Base-by-base conservation (phyloP, 1,140 invertebrate genomes). In the Oncopodura yosiiana region DNA sequence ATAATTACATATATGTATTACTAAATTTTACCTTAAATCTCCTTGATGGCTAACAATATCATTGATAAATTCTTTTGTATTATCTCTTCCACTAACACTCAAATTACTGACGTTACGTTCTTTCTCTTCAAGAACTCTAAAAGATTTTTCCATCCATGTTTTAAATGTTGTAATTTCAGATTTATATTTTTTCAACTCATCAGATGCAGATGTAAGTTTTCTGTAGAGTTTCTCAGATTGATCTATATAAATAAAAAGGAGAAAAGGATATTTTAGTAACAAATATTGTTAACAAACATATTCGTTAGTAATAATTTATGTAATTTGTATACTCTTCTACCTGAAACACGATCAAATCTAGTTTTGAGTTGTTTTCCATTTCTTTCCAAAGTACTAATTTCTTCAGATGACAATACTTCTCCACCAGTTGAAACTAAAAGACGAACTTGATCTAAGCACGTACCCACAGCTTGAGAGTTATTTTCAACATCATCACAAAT, bases 1-100 rank as follows among this genome's bases (percentile, higher is more conserved):
- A 9, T 9, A 34, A 9, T 34, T 34, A 34, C n/a, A 34, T 34
- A 34, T 34, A 8, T 34, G 8, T 9, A 8, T 8, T n/a, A n/a
- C n/a, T n/a, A n/a, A n/a, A n/a, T n/a, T n/a, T n/a, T n/a, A n/a
- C n/a, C n/a, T n/a, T 2, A 94, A 72, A 72, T 96, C 92, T 1
- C 89, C 92, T 70, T 94, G 89, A 67, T 94, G 91, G 2, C 88
- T 84, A 63, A 94, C 91, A 0, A 95, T 87, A 70, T 96, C 91
- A 50, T 82, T 86, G n/a, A 90, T 82, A 70, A 96, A 91, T 58
- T 89, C 86, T 30, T 85, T 78, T 2, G 84, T 83, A 11, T 79
- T 78, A 53, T 90, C 84, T 48, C 91, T 68, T 19, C 56, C 53
- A 41, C 53, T 61, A 1, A 52, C 48, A 37, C 56, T 56, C 39